These are phyloP conservation scores for Baronia brevicornis DNA, from an alignment of 2,888 invertebrate genomes.

Conservation along the genomic window DNA sequence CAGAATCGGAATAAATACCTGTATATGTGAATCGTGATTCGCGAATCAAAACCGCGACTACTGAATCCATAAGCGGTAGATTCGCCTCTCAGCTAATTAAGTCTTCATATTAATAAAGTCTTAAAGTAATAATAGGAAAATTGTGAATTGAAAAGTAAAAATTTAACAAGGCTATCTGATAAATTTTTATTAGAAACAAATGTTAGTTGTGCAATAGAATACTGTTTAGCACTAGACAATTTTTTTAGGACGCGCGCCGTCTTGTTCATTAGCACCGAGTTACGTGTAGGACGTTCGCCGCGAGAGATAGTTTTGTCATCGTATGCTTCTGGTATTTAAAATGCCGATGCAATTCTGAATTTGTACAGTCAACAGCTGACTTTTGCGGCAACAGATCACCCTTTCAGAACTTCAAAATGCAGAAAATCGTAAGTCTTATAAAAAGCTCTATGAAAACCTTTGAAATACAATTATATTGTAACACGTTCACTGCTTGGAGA, in stretches of 20 bases:
- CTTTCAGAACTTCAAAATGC: conserved; percentile 38
- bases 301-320: conserved; percentile 49
- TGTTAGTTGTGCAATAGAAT: conserved; percentile 19
- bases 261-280: conserved; percentile 57
- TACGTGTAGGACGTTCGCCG: conserved; percentile 27
- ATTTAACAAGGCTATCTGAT: conserved; percentile 19
- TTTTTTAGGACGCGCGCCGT: conserved; percentile 37
- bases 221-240: conserved; percentile 30
- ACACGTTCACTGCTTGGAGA: too few species aligned
- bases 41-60: too few species aligned
- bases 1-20: too few species aligned
- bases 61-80: too few species aligned
- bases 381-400: conserved; percentile 27
- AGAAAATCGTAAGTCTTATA: conserved; percentile 46
- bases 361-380: conserved; percentile 40
- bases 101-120: too few species aligned
- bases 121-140: neutral
- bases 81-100: too few species aligned
- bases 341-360: conserved; percentile 22
- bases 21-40: too few species aligned
- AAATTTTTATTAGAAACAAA: conserved; percentile 31
- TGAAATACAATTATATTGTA: too few species aligned
- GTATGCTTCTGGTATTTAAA: conserved; percentile 46
- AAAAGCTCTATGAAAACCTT: too few species aligned
- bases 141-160: conserved; percentile 5